Evolutionary conservation across 2,113 vertebrate species (phyloP).

Genomic region (Pionites leucogaster): DNA sequence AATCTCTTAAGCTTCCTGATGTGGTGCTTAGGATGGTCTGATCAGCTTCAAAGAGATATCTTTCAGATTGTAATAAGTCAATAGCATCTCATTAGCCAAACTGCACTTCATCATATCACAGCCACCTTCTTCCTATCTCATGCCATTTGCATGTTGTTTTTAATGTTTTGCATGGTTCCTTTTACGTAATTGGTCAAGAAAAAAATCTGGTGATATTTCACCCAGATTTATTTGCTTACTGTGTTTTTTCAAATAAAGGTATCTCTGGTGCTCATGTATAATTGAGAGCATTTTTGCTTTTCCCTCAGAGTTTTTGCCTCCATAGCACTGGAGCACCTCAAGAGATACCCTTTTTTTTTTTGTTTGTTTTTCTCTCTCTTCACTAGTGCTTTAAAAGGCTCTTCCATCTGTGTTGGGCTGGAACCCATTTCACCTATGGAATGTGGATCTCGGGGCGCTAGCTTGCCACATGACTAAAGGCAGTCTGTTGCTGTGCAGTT

Average conservation of each 20-base stretch:
- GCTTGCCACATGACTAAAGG: conserved; percentile 45
- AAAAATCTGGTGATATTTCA: conserved; percentile 1
- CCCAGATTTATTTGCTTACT: not conserved
- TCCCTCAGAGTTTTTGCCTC: not conserved
- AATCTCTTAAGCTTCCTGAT: not conserved
- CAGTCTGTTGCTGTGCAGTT: conserved; percentile 46
- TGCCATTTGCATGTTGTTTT: not conserved
- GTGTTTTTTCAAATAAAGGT: not conserved
- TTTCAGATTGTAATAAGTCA: not conserved
- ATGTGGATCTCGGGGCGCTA: conserved; percentile 42
- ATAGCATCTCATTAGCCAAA: not conserved
- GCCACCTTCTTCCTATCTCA: not conserved
- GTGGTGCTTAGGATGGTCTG: not conserved
- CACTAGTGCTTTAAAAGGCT: conserved; percentile 62
- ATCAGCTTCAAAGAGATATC: not conserved
- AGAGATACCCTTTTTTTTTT: not conserved
- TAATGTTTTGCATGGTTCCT: not conserved
- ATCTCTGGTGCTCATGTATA: conserved; percentile 33
- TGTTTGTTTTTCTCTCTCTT: conserved; percentile 43
- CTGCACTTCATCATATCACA: not conserved
- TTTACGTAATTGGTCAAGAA: not conserved
- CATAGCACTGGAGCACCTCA: conserved; percentile 3
- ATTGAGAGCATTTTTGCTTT: conserved; percentile 1
- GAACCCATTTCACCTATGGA: conserved; percentile 56
- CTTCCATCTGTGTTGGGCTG: conserved; percentile 62